phyloP scores from a whole-genome alignment of 2,797 vertebrate species.

The Furcifer pardalis region DNA sequence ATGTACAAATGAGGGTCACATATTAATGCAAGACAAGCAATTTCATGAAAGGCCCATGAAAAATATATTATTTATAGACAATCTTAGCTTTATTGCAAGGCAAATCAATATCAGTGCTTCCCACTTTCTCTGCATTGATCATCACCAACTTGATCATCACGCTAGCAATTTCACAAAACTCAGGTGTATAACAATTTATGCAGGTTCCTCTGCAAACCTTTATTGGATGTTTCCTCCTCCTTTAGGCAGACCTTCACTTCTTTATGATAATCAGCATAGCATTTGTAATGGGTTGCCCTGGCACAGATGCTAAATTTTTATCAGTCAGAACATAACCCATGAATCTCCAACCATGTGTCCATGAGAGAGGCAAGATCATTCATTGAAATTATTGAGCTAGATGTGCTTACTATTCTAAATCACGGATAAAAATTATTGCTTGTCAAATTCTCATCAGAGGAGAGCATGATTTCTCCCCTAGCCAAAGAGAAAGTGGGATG shows the following conservation, averaged over 20 bases:
- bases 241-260: neutral
- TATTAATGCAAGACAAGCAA: constrained; percentile 18
- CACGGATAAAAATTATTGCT: too few species aligned
- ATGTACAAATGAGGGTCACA: constrained; percentile 1
- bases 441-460: too few species aligned
- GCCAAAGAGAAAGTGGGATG: too few species aligned
- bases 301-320: neutral
- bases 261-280: neutral
- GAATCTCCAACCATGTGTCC: neutral
- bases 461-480: too few species aligned
- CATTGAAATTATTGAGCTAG: neutral
- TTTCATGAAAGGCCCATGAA: constrained; percentile 18
- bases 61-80: constrained; percentile 49
- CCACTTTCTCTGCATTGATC: constrained; percentile 18
- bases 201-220: neutral
- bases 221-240: neutral
- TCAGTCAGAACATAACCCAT: neutral
- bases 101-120: constrained; percentile 20
- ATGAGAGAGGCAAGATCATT: too few species aligned
- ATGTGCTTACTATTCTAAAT: too few species aligned
- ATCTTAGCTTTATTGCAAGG: constrained; percentile 40
- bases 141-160: constrained; percentile 29
- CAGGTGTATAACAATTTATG: constrained; percentile 19
- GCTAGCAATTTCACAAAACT: constrained; percentile 1
- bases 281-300: neutral